Conservation (phyloP, 1,140 invertebrate species). For the Psilanteris sp. region DNA sequence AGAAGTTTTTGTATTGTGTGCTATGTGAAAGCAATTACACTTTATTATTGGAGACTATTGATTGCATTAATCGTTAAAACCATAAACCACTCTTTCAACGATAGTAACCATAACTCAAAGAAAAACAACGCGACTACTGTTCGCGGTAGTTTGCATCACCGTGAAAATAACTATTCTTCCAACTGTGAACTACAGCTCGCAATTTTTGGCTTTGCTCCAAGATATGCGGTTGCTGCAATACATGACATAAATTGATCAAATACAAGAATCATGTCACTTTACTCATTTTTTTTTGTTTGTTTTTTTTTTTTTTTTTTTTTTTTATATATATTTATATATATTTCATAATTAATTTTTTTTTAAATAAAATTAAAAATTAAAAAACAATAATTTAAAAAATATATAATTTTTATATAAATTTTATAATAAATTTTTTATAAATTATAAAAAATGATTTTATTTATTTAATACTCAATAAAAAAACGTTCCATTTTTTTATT, state of each 20-base stretch:
- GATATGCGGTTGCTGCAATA: constrained; percentile 34
- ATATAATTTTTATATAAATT: too few species aligned
- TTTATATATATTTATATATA: too few species aligned
- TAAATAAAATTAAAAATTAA: too few species aligned
- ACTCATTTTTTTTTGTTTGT: too few species aligned
- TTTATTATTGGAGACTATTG: constrained; percentile 36
- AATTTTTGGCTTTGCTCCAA: constrained; percentile 33
- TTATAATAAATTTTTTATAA: too few species aligned
- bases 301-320: too few species aligned
- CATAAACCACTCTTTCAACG: constrained; percentile 33
- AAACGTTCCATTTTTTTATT: too few species aligned
- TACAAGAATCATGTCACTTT: constrained; percentile 31
- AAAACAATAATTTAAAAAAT: too few species aligned
- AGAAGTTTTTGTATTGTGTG: constrained; percentile 18
- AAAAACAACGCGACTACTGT: constrained; percentile 31
- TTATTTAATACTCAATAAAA: too few species aligned
- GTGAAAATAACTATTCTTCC: constrained; percentile 55
- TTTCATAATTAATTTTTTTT: too few species aligned
- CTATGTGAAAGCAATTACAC: constrained; percentile 22
- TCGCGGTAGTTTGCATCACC: constrained; percentile 38
- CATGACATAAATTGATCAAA: constrained; percentile 52
- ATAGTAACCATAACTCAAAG: constrained; percentile 26
- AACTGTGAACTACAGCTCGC: constrained; percentile 35
- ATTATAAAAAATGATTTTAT: too few species aligned
- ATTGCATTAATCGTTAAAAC: constrained; percentile 32